A percentile compares a stretch with the other conserved stretches of the same genome.
Conservation (phyloP, 23 tunicate species). For the Phallusia fumigata region DNA sequence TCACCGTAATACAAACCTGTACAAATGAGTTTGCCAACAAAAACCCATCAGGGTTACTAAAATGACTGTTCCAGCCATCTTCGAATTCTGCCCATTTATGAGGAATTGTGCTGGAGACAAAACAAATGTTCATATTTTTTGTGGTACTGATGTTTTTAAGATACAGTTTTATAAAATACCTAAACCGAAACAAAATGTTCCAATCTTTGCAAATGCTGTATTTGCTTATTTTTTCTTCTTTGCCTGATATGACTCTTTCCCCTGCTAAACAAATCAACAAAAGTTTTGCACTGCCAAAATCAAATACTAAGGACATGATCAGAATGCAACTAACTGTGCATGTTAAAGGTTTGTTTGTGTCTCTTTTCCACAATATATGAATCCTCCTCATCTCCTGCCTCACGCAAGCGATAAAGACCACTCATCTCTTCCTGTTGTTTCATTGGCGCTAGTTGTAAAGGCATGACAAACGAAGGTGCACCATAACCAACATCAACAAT, state of each 20-base stretch:
- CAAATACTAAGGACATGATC: neutral
- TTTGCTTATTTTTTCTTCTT: conserved; percentile 6
- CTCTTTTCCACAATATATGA: neutral
- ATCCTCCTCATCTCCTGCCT: conserved; percentile 3
- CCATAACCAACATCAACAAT: neutral
- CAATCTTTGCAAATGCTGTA: conserved; percentile 21
- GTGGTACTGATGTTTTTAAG: neutral
- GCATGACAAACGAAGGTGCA: too few species aligned
- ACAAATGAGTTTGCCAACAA: conserved; percentile 29
- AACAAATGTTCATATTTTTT: neutral
- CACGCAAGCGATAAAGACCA: conserved; percentile 36
- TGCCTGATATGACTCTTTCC: neutral
- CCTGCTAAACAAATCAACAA: neutral
- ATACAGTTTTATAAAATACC: conserved; percentile 15
- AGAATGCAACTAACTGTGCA: neutral
- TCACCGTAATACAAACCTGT: conserved; percentile 6
- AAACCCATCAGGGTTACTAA: conserved; percentile 8
- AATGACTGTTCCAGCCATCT: conserved; percentile 14
- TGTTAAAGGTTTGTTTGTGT: neutral
- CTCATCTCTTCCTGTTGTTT: conserved; percentile 36
- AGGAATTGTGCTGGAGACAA: conserved; percentile 27
- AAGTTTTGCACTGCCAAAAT: neutral
- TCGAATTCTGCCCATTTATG: conserved; percentile 30
- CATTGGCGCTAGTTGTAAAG: neutral
- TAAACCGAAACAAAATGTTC: conserved; percentile 39